Evolutionary conservation across 2,113 vertebrate species (phyloP).

Genomic region (Rhinolophus sinicus): DNA sequence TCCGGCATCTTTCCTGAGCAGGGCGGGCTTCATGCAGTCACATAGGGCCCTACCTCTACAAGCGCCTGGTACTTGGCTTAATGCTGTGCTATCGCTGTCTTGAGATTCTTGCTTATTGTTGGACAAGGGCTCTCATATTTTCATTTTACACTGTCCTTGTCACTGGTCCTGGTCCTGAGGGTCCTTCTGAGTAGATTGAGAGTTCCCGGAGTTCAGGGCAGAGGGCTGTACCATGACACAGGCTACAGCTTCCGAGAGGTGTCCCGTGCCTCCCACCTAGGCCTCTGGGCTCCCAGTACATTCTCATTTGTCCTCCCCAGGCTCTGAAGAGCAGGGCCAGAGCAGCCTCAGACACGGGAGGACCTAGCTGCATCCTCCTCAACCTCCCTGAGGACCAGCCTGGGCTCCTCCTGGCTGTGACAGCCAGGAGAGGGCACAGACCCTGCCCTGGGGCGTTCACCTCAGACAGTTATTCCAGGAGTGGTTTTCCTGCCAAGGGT

Average conservation of each 20-base stretch:
- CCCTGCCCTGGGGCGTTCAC: neutral
- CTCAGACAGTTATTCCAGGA: conserved; percentile 40
- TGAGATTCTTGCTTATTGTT: neutral
- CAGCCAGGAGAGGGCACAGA: neutral
- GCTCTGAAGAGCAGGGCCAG: neutral
- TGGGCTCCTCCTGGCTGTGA: neutral
- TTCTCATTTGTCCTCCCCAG: neutral
- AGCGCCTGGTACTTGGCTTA: neutral
- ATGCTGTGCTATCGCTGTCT: neutral
- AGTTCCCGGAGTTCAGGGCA: neutral
- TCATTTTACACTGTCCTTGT: neutral
- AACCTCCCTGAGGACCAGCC: neutral
- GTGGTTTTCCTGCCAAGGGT: conserved; percentile 44
- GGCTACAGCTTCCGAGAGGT: neutral
- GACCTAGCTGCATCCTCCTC: neutral
- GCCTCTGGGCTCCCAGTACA: neutral
- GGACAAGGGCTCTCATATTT: neutral
- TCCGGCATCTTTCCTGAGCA: neutral
- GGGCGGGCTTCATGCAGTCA: neutral
- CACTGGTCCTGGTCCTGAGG: neutral
- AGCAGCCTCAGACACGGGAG: neutral
- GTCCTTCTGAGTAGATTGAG: neutral
- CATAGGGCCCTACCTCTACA: accelerated
- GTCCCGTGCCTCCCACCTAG: neutral
- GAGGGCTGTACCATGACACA: neutral